Evolutionary conservation across 2,113 vertebrate species (phyloP).

Genomic region (Upupa epops): DNA sequence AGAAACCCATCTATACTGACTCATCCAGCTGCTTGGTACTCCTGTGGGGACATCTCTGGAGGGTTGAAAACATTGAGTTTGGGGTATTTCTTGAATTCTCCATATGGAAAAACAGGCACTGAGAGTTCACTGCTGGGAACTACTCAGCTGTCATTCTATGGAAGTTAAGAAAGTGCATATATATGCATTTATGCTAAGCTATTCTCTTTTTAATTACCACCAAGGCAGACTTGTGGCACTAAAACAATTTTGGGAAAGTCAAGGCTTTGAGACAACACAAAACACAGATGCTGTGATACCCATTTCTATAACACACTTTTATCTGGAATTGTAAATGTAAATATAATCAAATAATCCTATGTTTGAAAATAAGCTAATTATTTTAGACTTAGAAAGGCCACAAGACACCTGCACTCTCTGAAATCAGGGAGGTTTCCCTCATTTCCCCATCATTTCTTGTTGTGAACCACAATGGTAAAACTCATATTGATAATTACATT

Average conservation of each 20-base stretch:
- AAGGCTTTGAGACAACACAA: constrained; percentile 6
- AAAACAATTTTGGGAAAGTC: background rate
- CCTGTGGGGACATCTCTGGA: background rate
- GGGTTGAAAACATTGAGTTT: background rate
- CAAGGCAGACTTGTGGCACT: constrained; percentile 10
- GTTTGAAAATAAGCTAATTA: constrained; percentile 16
- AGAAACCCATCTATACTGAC: background rate
- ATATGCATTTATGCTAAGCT: constrained; percentile 51
- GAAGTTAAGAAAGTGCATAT: background rate
- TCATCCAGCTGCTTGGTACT: background rate
- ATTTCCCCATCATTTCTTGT: background rate
- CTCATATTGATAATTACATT: background rate
- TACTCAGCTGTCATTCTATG: background rate
- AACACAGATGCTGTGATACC: background rate
- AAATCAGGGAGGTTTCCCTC: background rate
- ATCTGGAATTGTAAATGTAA: constrained; percentile 17
- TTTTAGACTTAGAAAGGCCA: background rate
- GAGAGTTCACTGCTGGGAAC: background rate
- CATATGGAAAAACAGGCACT: background rate
- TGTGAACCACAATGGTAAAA: background rate
- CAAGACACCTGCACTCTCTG: background rate
- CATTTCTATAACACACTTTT: background rate
- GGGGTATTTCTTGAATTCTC: background rate
- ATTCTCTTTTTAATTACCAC: constrained; percentile 37
- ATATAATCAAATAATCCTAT: constrained; percentile 1